These are phyloP conservation scores for Orthonyx spaldingii DNA, from an alignment of 2,113 vertebrate genomes.

Conservation along the genomic window DNA sequence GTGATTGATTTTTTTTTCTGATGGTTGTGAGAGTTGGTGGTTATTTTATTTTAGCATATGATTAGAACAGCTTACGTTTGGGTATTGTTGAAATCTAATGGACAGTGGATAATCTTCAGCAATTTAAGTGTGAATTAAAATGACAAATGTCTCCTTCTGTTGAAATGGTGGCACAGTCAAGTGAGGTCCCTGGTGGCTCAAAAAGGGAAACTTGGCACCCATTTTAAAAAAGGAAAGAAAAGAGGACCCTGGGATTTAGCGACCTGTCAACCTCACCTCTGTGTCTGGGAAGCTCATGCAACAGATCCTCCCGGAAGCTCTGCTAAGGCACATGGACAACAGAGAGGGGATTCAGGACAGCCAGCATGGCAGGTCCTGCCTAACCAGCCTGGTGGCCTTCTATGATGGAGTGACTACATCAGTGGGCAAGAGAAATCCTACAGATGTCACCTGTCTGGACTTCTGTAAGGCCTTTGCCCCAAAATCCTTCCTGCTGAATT, in stretches of 20 bases:
- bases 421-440: background rate
- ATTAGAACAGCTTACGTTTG: background rate
- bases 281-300: background rate
- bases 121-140: conserved; percentile 18
- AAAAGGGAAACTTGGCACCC: background rate
- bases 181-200: background rate
- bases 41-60: conserved; percentile 14
- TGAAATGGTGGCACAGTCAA: background rate
- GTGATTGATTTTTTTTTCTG: conserved; percentile 4
- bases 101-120: conserved; percentile 47
- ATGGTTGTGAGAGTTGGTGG: background rate
- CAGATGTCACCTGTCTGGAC: background rate
- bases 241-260: rapidly evolving
- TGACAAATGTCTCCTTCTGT: background rate
- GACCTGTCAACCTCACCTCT: background rate
- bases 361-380: background rate
- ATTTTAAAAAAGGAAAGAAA: background rate
- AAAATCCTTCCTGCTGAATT: background rate
- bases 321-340: background rate
- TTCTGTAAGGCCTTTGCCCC: background rate
- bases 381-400: background rate
- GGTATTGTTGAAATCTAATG: conserved; percentile 44
- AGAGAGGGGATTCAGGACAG: background rate
- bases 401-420: background rate
- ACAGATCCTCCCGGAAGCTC: background rate